Conservation (phyloP, 2,113 vertebrate genomes). For the Pachypanchax playfairii region DNA sequence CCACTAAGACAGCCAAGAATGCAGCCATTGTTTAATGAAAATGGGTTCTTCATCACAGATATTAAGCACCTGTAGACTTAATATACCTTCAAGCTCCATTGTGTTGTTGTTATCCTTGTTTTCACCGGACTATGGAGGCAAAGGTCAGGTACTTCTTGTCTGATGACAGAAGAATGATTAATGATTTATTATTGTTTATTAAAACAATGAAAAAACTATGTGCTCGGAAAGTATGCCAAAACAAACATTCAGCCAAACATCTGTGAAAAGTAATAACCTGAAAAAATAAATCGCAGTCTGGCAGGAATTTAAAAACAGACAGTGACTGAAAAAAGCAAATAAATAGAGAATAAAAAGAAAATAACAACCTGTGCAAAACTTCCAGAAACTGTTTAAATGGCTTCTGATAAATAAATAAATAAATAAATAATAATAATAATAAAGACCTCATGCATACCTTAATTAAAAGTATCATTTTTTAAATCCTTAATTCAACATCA, state of each 20-base stretch:
- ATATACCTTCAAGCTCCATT: conserved; percentile 67
- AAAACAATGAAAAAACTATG: conserved; percentile 33
- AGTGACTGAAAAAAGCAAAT: rapidly evolving
- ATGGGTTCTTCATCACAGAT: conserved; percentile 63
- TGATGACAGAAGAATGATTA: conserved; percentile 23
- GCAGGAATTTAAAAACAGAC: not conserved
- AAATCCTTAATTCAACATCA: too few species aligned
- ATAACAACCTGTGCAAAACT: not conserved
- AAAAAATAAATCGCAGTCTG: not conserved
- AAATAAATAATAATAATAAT: too few species aligned
- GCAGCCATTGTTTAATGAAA: conserved; percentile 73
- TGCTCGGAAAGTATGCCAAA: conserved; percentile 14
- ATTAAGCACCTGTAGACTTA: conserved; percentile 80
- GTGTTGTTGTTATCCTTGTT: conserved; percentile 61
- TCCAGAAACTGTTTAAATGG: not conserved
- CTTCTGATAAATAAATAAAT: not conserved
- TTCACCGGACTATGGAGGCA: conserved; percentile 49
- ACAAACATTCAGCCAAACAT: conserved; percentile 18
- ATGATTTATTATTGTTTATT: conserved; percentile 42
- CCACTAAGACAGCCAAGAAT: conserved; percentile 75
- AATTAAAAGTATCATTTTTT: too few species aligned
- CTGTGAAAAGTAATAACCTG: conserved; percentile 13
- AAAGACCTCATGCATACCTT: too few species aligned
- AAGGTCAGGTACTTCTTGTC: conserved; percentile 41
- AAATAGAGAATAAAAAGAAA: too few species aligned